Base-by-base conservation (phyloP, 1,140 invertebrate species). In the Eubasilissa regina region DNA sequence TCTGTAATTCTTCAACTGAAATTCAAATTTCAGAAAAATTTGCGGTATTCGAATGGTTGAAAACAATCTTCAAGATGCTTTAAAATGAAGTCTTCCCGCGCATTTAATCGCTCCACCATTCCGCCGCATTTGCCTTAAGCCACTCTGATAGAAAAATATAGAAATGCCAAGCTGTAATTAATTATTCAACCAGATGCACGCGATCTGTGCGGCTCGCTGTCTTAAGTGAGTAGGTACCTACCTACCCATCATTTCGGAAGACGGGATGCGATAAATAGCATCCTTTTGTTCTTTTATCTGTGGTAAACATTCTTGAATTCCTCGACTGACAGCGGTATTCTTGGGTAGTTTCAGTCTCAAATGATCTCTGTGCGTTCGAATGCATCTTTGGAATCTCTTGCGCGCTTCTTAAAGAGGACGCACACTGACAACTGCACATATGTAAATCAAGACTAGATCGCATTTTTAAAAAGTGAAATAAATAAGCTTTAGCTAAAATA, bases 201-300 rank as follows among this genome's bases (percentile, higher is more conserved):
- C 44, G 44, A 68, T 15, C 62, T 68, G 44, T 68, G 44, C n/a
- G 44, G 4, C 15, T 12, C 45, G 17, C 64, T 68, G n/a, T 45
- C n/a, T 45, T 9, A 68, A 64, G 0, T 62, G n/a, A 13, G 7
- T 45, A 9, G 17, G 64, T 68, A 68, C 43, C 9, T 68, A 68
- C 43, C 25, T 35, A 35, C 44, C 64, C 13, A 45, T 48, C 21
- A n/a, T 47, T 48, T 68, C 43, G 17, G 64, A 68, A 51, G 48
- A 13, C n/a, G 64, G 60, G 43, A 19, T 44, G 64, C 64, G 64
- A 68, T 68, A 47, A 10, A 68, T 68, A 47, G 64, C 64, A 68
- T 44, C 64, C 64, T 21, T 68, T 68, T 68, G 44, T 68, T 68
- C 64, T 15, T 68, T 68, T 68, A 15, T 68, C 64, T 68, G 11